phyloP scores from a whole-genome alignment of 2,888 invertebrate species.

The Cyaniris semiargus region DNA sequence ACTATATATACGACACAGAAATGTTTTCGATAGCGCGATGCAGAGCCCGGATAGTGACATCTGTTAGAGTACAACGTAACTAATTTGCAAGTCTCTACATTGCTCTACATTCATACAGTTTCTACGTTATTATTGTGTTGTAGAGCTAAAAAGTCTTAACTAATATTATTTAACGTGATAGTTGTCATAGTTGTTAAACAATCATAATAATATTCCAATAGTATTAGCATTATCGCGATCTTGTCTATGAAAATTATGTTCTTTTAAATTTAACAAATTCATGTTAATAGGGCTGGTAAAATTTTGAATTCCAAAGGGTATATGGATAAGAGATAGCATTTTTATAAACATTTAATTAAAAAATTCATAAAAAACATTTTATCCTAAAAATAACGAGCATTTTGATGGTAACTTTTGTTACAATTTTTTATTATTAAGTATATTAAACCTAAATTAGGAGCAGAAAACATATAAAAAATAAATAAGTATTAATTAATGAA shows the following conservation, averaged over 20 bases:
- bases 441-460: not conserved
- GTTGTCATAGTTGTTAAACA: no score
- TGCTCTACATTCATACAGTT: no score
- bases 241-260: no score
- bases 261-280: no score
- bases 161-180: no score
- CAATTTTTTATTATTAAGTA: not conserved
- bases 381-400: constrained; percentile 6
- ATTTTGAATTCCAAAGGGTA: not conserved
- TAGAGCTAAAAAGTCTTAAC: no score
- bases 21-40: constrained; percentile 12
- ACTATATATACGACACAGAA: not conserved
- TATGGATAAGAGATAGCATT: not conserved
- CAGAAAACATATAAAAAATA: not conserved
- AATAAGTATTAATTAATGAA: not conserved
- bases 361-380: not conserved
- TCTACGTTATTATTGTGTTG: no score
- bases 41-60: not conserved
- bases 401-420: not conserved
- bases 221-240: no score
- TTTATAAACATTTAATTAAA: not conserved
- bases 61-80: not conserved
- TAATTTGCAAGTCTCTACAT: not conserved
- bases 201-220: no score
- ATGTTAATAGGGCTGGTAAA: not conserved